phyloP scores from a whole-genome alignment of 2,888 invertebrate genomes.

The Epinotia ramella region DNA sequence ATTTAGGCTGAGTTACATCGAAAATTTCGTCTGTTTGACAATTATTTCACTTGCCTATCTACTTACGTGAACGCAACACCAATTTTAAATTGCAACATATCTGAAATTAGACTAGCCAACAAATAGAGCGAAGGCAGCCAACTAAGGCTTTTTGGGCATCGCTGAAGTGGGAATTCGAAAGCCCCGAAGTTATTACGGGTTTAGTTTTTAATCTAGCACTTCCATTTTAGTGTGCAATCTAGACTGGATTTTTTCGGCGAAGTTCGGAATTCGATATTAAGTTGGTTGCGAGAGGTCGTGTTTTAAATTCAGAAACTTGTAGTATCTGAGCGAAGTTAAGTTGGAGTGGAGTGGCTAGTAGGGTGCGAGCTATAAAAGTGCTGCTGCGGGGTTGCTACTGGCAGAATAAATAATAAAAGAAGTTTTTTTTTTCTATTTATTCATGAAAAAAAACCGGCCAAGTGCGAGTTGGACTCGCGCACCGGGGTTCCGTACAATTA shows the following conservation, averaged over 20 bases:
- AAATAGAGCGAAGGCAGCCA: constrained; percentile 12
- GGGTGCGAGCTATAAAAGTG: no score
- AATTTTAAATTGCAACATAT: constrained; percentile 52
- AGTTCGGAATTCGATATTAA: constrained; percentile 16
- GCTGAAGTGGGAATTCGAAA: constrained; percentile 35
- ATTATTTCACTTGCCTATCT: no score
- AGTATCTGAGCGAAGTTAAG: background rate
- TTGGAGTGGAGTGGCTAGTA: no score
- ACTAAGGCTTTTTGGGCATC: constrained; percentile 23
- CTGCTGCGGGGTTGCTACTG: no score
- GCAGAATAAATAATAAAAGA: no score
- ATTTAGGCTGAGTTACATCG: no score
- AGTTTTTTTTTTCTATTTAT: no score
- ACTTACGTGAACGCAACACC: background rate
- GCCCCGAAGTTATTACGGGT: constrained; percentile 42
- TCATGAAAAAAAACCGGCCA: no score
- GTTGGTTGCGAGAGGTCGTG: constrained; percentile 5
- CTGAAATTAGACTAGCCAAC: constrained; percentile 49
- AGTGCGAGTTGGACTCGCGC: no score
- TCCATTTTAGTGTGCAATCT: constrained; percentile 36
- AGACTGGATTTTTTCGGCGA: constrained; percentile 28
- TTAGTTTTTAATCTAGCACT: constrained; percentile 43
- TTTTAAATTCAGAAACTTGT: constrained; percentile 7
- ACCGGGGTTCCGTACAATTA: no score
- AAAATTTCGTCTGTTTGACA: no score